Percentiles rank a stretch among this genome's conserved stretches.
Conservation (phyloP, 2,797 vertebrate genomes). For the Pantherophis vulpinus region DNA sequence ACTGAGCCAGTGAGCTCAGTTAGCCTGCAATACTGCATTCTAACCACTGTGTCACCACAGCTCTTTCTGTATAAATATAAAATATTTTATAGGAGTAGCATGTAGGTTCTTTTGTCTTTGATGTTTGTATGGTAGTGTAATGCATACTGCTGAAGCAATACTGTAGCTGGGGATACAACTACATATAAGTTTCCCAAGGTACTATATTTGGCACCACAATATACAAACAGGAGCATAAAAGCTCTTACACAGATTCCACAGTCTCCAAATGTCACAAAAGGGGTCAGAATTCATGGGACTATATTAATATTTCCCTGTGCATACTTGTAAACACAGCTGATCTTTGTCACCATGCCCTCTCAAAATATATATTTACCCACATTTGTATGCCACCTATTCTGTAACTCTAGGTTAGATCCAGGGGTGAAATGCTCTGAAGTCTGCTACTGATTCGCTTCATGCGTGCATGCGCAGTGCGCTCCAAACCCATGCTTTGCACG, state of each 20-base stretch:
- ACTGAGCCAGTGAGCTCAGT: neutral
- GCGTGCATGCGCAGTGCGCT: rapidly evolving
- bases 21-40: neutral
- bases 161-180: neutral
- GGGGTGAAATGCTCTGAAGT: too few species aligned
- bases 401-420: neutral
- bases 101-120: neutral
- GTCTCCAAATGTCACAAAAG: neutral
- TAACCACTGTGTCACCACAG: neutral
- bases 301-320: neutral
- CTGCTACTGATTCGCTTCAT: too few species aligned
- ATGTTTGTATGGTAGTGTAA: neutral
- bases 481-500: too few species aligned
- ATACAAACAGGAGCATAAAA: neutral
- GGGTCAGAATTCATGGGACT: neutral
- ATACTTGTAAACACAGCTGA: neutral
- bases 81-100: neutral
- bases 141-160: neutral
- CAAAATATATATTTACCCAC: neutral
- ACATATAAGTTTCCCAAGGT: neutral
- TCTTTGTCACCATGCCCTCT: neutral
- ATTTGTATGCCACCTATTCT: neutral
- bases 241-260: neutral
- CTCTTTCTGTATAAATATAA: neutral
- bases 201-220: neutral